These are phyloP conservation scores for Zootermopsis nevadensis DNA, from an alignment of 2,888 invertebrate species.

Conservation along the genomic window DNA sequence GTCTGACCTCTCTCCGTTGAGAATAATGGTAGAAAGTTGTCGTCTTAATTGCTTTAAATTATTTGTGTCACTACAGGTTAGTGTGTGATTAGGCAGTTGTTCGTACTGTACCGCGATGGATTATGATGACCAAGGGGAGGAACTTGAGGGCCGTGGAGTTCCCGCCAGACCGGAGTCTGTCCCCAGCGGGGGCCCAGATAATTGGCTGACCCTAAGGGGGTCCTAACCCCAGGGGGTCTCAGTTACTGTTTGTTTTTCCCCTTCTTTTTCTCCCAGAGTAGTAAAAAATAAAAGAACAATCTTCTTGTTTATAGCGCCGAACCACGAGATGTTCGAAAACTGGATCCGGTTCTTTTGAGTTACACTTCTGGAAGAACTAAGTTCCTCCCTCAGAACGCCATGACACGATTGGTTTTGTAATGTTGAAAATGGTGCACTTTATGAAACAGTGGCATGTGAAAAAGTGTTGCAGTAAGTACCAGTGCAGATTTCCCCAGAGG, in stretches of 20 bases:
- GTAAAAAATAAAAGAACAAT: constrained; percentile 42
- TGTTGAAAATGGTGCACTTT: too few relatives aligned
- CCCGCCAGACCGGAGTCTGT: constrained; percentile 52
- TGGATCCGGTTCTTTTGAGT: neutral
- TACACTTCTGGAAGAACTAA: too few relatives aligned
- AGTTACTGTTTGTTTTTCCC: constrained; percentile 53
- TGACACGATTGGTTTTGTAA: too few relatives aligned
- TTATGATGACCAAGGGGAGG: constrained; percentile 10
- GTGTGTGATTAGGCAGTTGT: constrained; percentile 10
- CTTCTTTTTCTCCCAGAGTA: constrained; percentile 27
- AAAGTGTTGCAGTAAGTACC: too few relatives aligned
- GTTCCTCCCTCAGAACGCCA: too few relatives aligned
- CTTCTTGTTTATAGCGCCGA: constrained; percentile 39
- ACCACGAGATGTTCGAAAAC: constrained; percentile 11
- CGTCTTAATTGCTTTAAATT: neutral
- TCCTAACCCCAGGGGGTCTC: constrained; percentile 49
- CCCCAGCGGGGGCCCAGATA: constrained; percentile 54
- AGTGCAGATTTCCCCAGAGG: too few relatives aligned
- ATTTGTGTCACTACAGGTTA: neutral
- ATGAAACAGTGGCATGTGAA: too few relatives aligned
- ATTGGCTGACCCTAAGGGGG: constrained; percentile 54
- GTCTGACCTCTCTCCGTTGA: too few relatives aligned
- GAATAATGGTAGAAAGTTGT: too few relatives aligned
- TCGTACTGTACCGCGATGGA: neutral
- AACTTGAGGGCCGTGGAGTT: constrained; percentile 2